These are phyloP conservation scores for Desmodus rotundus DNA, from an alignment of 2,113 vertebrate species.

Conservation along the genomic window DNA sequence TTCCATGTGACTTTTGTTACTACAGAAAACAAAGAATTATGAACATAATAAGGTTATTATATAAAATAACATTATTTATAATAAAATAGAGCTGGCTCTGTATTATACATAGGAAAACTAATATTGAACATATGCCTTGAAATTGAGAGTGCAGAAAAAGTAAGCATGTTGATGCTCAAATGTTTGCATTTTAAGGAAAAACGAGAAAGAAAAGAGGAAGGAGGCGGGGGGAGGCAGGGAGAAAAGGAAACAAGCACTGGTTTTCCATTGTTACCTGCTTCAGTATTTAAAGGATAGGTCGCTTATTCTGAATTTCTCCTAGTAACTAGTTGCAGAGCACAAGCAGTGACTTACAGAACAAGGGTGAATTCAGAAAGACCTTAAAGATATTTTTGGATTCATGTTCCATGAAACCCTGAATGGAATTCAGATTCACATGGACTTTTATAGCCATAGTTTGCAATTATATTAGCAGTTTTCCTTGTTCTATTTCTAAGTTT, in stretches of 20 bases:
- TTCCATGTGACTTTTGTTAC: constrained; percentile 16
- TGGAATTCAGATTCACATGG: constrained; percentile 24
- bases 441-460: constrained; percentile 43
- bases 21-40: constrained; percentile 4
- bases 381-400: constrained; percentile 33
- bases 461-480: constrained; percentile 38
- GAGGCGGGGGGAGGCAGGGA: background rate
- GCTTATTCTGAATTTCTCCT: background rate
- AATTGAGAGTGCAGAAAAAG: background rate
- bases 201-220: background rate
- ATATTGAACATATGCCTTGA: background rate
- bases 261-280: constrained; percentile 32
- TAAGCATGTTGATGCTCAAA: background rate
- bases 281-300: constrained; percentile 8
- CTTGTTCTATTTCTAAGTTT: background rate
- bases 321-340: background rate
- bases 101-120: constrained; percentile 13
- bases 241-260: background rate
- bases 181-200: background rate
- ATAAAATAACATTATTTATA: background rate
- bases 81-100: background rate
- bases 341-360: background rate
- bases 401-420: constrained; percentile 2
- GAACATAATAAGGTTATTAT: background rate
- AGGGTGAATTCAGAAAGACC: background rate